These are phyloP conservation scores for Ametastegia equiseti DNA, from an alignment of 2,888 invertebrate genomes.

Conservation along the genomic window DNA sequence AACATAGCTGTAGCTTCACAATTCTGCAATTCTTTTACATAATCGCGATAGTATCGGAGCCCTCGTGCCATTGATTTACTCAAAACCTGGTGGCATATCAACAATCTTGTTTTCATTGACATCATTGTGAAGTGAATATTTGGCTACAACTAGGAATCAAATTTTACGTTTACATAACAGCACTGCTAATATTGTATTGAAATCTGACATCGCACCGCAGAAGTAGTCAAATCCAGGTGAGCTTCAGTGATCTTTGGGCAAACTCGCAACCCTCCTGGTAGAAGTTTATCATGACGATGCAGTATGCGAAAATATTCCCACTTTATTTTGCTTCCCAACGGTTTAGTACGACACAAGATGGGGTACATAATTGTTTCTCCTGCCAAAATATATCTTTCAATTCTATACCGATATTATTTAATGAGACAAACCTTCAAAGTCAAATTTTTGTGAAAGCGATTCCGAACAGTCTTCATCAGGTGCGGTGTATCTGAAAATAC, in stretches of 20 bases:
- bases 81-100: constrained; percentile 41
- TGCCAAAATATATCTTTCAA: neutral
- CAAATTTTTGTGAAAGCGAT: constrained; percentile 39
- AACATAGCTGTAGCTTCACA: constrained; percentile 45
- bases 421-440: constrained; percentile 41
- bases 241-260: constrained; percentile 48
- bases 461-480: constrained; percentile 51
- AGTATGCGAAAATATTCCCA: neutral
- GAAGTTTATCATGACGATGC: neutral
- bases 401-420: neutral
- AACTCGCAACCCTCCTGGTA: constrained; percentile 14
- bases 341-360: neutral
- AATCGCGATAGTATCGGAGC: constrained; percentile 41
- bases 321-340: neutral
- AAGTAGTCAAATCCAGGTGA: constrained; percentile 46
- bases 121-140: too few species aligned
- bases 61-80: constrained; percentile 51
- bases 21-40: neutral
- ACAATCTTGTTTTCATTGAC: too few species aligned
- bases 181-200: neutral
- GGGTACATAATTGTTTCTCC: neutral
- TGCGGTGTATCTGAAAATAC: constrained; percentile 59
- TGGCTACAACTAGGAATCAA: neutral
- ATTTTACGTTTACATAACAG: neutral
- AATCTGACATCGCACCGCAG: neutral